Base-by-base conservation (phyloP, 2,888 invertebrate species). In the Epinotia nisella region DNA sequence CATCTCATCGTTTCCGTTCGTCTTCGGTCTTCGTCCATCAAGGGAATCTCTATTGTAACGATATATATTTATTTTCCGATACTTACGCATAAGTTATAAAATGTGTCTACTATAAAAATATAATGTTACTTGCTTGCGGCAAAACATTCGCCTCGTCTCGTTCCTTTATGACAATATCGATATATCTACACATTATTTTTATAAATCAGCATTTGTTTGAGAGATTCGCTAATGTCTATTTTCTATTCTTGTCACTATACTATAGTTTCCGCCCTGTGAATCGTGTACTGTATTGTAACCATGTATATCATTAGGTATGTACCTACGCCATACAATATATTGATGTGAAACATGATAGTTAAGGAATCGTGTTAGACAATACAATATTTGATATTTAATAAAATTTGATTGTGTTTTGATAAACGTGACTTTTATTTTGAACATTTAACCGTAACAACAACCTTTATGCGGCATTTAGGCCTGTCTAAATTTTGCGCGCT, bases 361-460 rank as follows among this genome's bases (percentile, higher is more conserved):
- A 93, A 92, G 91, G 89, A 89, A 91, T 93, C 92, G 93, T 93
- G 93, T 93, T 93, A 93, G 93, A 93, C 93, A 93, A 93, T 93
- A 93, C 93, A 92, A 89, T 93, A 93, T 93, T 93, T 93, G 92
- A 93, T 93, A 93, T 93, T 90, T 90, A 93, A 92, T 91, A 92
- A 92, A 92, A 93, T 91, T 92, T 92, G 92, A 93, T 92, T 92
- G 93, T 93, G 93, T 93, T 93, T 92, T 92, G 90, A 86, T 89
- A 91, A 17, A 75, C 70, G 41, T 64, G 77, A 56, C 64, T 88
- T 90, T 90, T 85, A 87, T 87, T 88, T 78, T n/a, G 49, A 62
- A 62, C 49, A 29, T 49, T 45, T 24, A 62, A 62, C 29, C 4
- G n/a, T 49, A n/a, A 49, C 53, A 19, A 19, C n/a, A n/a, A n/a